Conservation (phyloP, 1,140 invertebrate species). For the Eupristina koningsbergeri region DNA sequence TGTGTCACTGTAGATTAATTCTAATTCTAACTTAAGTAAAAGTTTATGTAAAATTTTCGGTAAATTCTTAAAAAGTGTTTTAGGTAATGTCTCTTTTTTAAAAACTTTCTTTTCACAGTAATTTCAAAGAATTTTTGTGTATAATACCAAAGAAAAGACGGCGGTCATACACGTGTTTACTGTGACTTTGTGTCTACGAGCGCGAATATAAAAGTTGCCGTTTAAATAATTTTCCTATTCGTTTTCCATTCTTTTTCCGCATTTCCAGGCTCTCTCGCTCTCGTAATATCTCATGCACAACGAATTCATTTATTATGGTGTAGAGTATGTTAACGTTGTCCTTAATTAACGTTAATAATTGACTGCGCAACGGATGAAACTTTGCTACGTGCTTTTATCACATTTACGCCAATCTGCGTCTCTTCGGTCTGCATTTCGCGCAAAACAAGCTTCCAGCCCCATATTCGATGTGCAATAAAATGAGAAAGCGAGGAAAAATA, state of each 20-base stretch:
- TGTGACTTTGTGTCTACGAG: neutral
- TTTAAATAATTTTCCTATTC: constrained; percentile 33
- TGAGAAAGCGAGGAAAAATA: constrained; percentile 2
- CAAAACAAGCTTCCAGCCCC: neutral
- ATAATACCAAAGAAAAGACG: neutral
- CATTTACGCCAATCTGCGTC: constrained; percentile 39
- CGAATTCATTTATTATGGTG: constrained; percentile 36
- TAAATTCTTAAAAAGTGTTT: neutral
- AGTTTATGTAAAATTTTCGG: neutral
- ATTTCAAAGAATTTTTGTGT: neutral
- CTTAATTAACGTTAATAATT: constrained; percentile 50
- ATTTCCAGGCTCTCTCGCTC: neutral
- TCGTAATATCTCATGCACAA: neutral
- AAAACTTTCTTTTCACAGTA: neutral
- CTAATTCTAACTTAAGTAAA: neutral
- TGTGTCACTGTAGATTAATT: neutral
- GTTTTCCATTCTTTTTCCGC: neutral
- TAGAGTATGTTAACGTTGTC: constrained; percentile 1
- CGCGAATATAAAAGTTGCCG: constrained; percentile 10
- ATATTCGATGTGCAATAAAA: neutral
- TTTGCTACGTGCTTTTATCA: constrained; percentile 32
- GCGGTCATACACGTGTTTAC: neutral
- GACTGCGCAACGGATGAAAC: constrained; percentile 44
- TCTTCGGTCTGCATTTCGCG: neutral
- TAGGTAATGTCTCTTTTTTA: neutral